Percentiles rank a stretch among this genome's conserved stretches.
phyloP scores from a whole-genome alignment of 1,140 invertebrate genomes.

The Aphaenogaster floridana region DNA sequence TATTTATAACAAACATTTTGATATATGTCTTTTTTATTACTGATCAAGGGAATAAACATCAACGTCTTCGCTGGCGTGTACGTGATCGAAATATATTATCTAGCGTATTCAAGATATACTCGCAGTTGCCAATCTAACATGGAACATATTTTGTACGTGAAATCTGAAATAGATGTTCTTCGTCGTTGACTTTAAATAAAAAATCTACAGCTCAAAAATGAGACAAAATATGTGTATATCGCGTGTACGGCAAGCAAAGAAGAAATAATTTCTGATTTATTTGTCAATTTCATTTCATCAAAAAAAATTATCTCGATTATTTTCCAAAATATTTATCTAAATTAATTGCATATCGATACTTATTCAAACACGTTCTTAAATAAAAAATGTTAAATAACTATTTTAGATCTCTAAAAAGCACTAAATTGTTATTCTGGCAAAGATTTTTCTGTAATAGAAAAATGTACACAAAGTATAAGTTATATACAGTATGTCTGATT shows the following conservation, averaged over 20 bases:
- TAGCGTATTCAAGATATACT: conserved; percentile 42
- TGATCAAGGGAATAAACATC: conserved; percentile 59
- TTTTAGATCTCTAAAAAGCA: not conserved
- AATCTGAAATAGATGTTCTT: conserved; percentile 24
- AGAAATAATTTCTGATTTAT: not conserved
- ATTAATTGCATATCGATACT: not conserved
- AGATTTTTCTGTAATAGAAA: not conserved
- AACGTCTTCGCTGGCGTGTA: not conserved
- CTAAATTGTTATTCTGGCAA: not conserved
- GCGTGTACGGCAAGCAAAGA: not conserved
- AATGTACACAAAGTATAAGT: not conserved
- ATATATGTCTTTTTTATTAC: conserved; percentile 65
- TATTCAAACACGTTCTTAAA: not conserved
- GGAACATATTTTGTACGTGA: conserved; percentile 6
- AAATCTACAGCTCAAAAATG: not conserved
- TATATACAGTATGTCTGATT: not conserved
- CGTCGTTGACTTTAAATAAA: not conserved
- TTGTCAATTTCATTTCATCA: not conserved
- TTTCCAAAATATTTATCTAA: not conserved
- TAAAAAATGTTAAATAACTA: not conserved
- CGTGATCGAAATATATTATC: conserved; percentile 66
- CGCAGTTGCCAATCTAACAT: not conserved
- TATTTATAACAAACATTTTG: conserved; percentile 62
- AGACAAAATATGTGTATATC: not conserved
- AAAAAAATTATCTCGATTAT: not conserved